Conservation (phyloP, 2,797 vertebrate genomes). For the Lagorchestes hirsutus region DNA sequence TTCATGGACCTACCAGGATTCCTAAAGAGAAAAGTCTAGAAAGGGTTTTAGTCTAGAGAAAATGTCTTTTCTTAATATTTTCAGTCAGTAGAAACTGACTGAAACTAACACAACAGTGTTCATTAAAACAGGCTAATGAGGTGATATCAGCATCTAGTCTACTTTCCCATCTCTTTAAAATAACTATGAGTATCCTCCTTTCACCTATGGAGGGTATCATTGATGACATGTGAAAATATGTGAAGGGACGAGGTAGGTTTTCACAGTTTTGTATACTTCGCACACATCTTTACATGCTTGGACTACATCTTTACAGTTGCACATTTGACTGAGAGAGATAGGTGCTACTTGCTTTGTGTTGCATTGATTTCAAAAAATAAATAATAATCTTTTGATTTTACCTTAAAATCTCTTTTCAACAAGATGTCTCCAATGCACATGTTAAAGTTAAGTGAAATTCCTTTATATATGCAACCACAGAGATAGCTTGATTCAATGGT, state of each 20-base stretch:
- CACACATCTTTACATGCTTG: neutral
- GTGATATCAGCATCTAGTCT: neutral
- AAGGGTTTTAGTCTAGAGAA: neutral
- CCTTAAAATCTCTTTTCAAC: neutral
- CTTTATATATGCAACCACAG: neutral
- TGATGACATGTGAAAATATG: neutral
- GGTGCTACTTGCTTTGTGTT: neutral
- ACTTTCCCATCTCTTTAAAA: neutral
- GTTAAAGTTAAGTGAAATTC: neutral
- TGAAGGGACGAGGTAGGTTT: neutral
- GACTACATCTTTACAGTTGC: neutral
- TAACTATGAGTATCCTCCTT: neutral
- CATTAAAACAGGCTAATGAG: neutral
- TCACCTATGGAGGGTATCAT: neutral
- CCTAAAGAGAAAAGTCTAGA: neutral
- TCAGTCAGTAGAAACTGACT: neutral
- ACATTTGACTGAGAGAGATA: neutral
- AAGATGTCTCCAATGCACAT: neutral
- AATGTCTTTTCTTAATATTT: neutral
- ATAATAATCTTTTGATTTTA: neutral
- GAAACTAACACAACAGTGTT: neutral
- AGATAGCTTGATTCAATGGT: neutral
- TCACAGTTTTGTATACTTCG: neutral
- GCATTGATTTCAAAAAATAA: neutral
- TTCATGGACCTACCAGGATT: neutral